Evolutionary conservation across 1,140 invertebrate genomes (phyloP), one percentile per base, ranked within the genome.

Genomic region (Nephila pilipes): DNA sequence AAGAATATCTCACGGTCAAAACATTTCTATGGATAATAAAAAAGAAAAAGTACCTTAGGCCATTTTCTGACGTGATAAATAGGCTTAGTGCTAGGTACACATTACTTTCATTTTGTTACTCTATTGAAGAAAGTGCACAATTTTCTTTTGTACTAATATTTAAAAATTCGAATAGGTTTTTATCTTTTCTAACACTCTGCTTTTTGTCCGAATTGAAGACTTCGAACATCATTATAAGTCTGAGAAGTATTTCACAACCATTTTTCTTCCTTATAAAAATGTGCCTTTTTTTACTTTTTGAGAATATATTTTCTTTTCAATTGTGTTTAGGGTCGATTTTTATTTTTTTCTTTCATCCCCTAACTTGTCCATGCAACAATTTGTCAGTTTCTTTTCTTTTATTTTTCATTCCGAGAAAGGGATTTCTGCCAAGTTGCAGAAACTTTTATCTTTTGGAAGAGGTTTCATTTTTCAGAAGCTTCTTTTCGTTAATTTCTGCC

Each of bases 211-310:
- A 88, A 88, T 88, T 46, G 38, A 88, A 88, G 87, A 60, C n/a
- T 18, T 63, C 16, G 36, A 63, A 88, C 87, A 69, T 88, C 87
- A 69, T 88, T 88, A 75, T 69, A 88, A 75, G 60, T 88, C 65
- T 25, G 10, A 88, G 60, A 88, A 88, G 63, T 75, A 85, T 32
- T 32, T 85, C 55, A 20, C 18, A 14, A n/a, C 83, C 83, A 85
- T 58, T 85, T 85, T 85, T 85, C 83, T 57, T 85, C 55, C 83
- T 32, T 25, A 85, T 29, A 85, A 57, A 57, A 57, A 32, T 85
- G 54, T 32, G 25, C 25, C 20, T 55, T 20, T 32, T 38, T 81
- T 58, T 58, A 2, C 22, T 83, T 36, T 75, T 36, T 20, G 4
- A 36, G 69, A 75, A 75, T 75, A 75, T 75, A 75, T 75, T 75